phyloP scores from a whole-genome alignment of 2,797 vertebrate species.

The Semaprochilodus insignis region DNA sequence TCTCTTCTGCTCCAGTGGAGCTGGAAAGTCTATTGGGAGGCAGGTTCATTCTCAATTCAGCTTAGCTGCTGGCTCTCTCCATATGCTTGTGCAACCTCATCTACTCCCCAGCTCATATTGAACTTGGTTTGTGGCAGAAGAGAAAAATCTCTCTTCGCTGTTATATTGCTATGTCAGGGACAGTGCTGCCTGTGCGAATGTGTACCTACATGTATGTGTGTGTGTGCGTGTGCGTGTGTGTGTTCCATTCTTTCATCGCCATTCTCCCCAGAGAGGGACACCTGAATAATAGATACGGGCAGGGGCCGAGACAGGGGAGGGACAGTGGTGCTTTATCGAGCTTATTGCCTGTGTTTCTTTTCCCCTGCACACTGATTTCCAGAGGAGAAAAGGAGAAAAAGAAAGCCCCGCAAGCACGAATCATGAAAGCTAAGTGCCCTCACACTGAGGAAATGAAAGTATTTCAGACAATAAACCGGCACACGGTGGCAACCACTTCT shows the following conservation, averaged over 20 bases:
- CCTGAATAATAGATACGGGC: slow-evolving; percentile 68
- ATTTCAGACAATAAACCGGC: slow-evolving; percentile 5
- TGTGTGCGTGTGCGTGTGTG: slow-evolving; percentile 62
- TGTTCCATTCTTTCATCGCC: slow-evolving; percentile 56
- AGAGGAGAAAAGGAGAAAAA: background rate
- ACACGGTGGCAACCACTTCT: background rate
- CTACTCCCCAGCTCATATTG: slow-evolving; percentile 66
- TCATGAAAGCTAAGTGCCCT: slow-evolving; percentile 38
- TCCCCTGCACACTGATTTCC: slow-evolving; percentile 17
- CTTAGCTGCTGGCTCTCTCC: slow-evolving; percentile 65
- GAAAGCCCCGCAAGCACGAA: slow-evolving; percentile 26
- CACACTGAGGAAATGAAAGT: slow-evolving; percentile 41
- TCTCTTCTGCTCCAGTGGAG: slow-evolving; percentile 38
- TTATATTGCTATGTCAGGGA: slow-evolving; percentile 52
- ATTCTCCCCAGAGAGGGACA: slow-evolving; percentile 60
- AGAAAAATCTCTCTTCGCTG: slow-evolving; percentile 64
- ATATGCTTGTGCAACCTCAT: slow-evolving; percentile 64
- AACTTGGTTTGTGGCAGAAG: slow-evolving; percentile 50
- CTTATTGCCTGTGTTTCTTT: slow-evolving; percentile 46
- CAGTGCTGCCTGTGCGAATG: slow-evolving; percentile 50
- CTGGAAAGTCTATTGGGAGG: slow-evolving; percentile 53
- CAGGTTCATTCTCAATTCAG: slow-evolving; percentile 66
- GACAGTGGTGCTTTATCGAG: slow-evolving; percentile 43
- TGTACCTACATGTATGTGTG: slow-evolving; percentile 61
- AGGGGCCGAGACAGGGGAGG: slow-evolving; percentile 45